These are phyloP conservation scores for Epinephelus awoara DNA, from an alignment of 2,797 vertebrate species.

Conservation along the genomic window DNA sequence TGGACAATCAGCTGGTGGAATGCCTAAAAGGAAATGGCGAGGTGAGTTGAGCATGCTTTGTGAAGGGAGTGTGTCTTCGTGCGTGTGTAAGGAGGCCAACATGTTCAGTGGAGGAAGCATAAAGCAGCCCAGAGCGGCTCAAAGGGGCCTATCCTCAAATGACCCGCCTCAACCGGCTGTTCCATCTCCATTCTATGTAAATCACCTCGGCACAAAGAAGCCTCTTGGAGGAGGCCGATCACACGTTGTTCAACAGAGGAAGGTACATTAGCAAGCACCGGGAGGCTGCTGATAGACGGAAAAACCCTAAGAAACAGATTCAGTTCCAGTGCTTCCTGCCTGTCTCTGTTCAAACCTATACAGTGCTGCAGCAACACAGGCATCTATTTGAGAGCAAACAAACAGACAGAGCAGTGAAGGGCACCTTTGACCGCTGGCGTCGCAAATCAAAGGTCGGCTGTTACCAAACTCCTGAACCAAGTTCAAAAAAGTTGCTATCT, in stretches of 20 bases:
- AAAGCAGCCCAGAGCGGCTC: conserved; percentile 58
- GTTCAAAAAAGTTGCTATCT: conserved; percentile 75
- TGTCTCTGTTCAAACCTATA: conserved; percentile 20
- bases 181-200: conserved; percentile 69
- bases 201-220: conserved; percentile 57
- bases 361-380: conserved; percentile 27
- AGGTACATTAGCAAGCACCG: not conserved
- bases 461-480: conserved; percentile 80
- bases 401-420: conserved; percentile 66
- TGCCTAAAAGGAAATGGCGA: conserved; percentile 44
- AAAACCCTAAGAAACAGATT: conserved; percentile 12
- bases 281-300: not conserved
- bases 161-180: conserved; percentile 61
- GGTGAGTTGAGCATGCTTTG: conserved; percentile 53
- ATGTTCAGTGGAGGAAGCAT: conserved; percentile 63
- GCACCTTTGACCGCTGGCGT: conserved; percentile 81
- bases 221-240: conserved; percentile 42
- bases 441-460: conserved; percentile 81
- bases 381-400: conserved; percentile 78
- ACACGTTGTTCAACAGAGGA: conserved; percentile 24
- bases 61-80: conserved; percentile 22
- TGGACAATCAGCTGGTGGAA: conserved; percentile 62
- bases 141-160: conserved; percentile 67
- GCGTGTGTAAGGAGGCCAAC: conserved; percentile 57
- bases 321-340: conserved; percentile 22